Conservation (phyloP, 2,797 vertebrate species). For the Babyrousa celebensis region DNA sequence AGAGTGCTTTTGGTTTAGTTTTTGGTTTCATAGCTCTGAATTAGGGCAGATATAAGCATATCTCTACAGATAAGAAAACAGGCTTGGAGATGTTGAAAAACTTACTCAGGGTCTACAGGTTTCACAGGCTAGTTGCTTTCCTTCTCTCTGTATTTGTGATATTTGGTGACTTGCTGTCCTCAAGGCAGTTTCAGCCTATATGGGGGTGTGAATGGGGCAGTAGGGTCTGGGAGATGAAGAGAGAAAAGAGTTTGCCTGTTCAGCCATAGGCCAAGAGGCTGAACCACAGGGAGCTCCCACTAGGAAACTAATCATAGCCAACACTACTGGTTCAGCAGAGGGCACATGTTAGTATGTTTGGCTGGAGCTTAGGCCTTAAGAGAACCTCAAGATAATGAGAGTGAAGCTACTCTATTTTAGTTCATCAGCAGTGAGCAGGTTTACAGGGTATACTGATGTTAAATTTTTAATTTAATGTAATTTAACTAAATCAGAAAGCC, state of each 20-base stretch:
- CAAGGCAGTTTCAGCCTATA: neutral
- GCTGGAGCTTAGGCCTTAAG: neutral
- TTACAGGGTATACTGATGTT: neutral
- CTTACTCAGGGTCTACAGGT: neutral
- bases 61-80: neutral
- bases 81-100: neutral
- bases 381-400: neutral
- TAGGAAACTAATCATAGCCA: neutral
- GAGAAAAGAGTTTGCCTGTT: neutral
- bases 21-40: slow-evolving; percentile 31
- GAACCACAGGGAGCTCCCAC: neutral
- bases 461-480: slow-evolving; percentile 61
- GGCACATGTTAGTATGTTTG: neutral
- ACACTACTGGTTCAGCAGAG: neutral
- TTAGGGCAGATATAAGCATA: neutral
- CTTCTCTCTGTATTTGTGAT: neutral
- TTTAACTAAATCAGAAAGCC: slow-evolving; percentile 58
- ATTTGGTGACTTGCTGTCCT: neutral
- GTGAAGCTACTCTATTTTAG: neutral
- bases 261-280: neutral
- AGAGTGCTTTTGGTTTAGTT: slow-evolving; percentile 13
- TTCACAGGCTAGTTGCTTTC: neutral
- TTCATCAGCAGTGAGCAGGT: neutral
- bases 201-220: neutral
- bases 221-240: rapidly evolving